Base-by-base conservation (phyloP, 37 sponge, comb jelly and placozoan species). In the Cladorhizidae sp. region DNA sequence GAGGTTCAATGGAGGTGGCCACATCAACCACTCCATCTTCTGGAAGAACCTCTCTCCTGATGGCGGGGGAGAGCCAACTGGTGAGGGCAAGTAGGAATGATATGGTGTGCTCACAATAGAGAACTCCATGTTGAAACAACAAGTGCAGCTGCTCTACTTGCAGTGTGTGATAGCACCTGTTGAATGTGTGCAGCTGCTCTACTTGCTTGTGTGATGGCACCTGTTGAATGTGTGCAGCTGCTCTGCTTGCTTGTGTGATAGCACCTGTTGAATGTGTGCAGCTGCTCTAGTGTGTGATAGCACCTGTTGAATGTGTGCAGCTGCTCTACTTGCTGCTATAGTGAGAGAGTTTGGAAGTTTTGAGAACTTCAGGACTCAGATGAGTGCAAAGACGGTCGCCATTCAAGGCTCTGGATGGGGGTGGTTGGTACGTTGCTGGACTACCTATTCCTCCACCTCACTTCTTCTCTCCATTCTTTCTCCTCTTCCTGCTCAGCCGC, bases 21-120 rank as follows among this genome's bases (percentile, higher is more conserved):
- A 98, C 73, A 91, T 98, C 61, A 98, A 98, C 82, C 99, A 98
- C 62, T 98, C 99, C 67, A 98, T 98, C 29, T 98, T 98, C 86
- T 98, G 99, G 99, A 83, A 71, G 26, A 95, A 98, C 77, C 84
- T 98, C 21, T 84, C 90, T 18, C 96, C 96, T 14, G 80, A 89
- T 73, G 94, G 96, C 39, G 94, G 94, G 33, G 99, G 96, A 38
- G 64, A 77, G 38, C 99, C 99, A 14, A 54, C 31, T 22, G 96
- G 98, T 90, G 61, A 31, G 9, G 9, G 9, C n/a, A n/a, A n/a
- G n/a, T n/a, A n/a, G n/a, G n/a, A n/a, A n/a, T n/a, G n/a, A n/a
- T n/a, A n/a, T n/a, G n/a, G n/a, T n/a, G n/a, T n/a, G n/a, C n/a
- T n/a, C n/a, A n/a, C n/a, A n/a, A n/a, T n/a, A n/a, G n/a, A n/a